These are phyloP conservation scores for Thamnophis sirtalis DNA, from an alignment of 2,113 vertebrate genomes.

Conservation along the genomic window DNA sequence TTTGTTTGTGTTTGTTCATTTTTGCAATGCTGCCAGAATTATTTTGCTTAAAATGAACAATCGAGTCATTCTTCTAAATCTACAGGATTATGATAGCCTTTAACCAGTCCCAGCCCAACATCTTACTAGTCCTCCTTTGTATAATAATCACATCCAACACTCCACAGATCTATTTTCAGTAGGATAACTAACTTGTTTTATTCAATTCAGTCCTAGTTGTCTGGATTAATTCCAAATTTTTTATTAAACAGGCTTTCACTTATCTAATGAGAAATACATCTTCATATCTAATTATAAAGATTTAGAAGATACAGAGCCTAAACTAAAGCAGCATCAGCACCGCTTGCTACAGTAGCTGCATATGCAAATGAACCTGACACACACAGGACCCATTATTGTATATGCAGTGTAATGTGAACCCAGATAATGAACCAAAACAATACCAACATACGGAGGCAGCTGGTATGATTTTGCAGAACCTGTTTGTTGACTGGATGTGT, in stretches of 20 bases:
- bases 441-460: neutral
- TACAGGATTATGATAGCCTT: neutral
- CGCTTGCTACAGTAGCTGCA: neutral
- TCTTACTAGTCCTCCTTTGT: neutral
- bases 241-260: neutral
- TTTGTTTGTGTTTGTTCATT: too few species aligned
- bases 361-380: neutral
- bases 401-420: neutral
- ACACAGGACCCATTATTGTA: neutral
- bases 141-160: neutral
- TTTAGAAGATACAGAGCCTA: neutral
- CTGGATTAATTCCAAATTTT: neutral
- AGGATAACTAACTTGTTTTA: neutral
- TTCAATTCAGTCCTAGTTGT: neutral
- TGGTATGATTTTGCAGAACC: neutral
- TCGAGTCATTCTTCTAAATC: neutral
- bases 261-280: neutral
- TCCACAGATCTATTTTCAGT: neutral
- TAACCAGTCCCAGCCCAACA: neutral
- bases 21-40: neutral
- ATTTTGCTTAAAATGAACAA: neutral
- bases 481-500: neutral
- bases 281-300: neutral
- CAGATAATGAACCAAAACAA: neutral
- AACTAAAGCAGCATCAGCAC: neutral